Evolutionary conservation across 2,113 vertebrate genomes (phyloP).

Genomic region (Fregetta grallaria): DNA sequence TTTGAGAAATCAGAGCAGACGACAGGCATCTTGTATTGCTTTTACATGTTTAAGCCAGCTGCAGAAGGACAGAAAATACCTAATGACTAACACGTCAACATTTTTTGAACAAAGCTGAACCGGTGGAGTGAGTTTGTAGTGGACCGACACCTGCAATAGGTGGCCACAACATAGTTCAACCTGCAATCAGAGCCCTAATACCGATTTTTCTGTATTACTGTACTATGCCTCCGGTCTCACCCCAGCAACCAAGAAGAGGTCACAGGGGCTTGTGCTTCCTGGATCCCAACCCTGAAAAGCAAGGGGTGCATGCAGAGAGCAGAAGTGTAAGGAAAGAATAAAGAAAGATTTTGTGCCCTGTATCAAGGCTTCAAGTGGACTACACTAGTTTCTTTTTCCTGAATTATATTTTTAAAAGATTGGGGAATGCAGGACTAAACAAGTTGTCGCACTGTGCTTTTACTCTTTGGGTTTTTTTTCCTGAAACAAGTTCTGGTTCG

Average conservation of each 20-base stretch:
- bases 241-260: not conserved
- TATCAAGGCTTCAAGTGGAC: not conserved
- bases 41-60: not conserved
- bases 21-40: not conserved
- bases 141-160: rapidly evolving
- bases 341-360: not conserved
- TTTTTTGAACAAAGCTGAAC: not conserved
- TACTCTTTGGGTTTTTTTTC: too few species aligned
- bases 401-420: not conserved
- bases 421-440: not conserved
- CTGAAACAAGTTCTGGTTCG: not conserved
- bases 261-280: rapidly evolving
- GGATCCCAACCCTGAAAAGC: rapidly evolving
- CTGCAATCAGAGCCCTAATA: not conserved
- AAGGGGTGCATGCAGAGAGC: rapidly evolving
- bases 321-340: not conserved
- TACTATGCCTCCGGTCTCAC: not conserved
- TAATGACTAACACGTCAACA: not conserved
- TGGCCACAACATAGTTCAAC: rapidly evolving
- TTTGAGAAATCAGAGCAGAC: not conserved
- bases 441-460: too few species aligned
- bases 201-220: not conserved
- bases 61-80: not conserved
- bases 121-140: not conserved
- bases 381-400: not conserved